Evolutionary conservation across 2,888 invertebrate species (phyloP), one percentile per base, ranked within the genome.

Genomic region (Drosophila nr. fundita): DNA sequence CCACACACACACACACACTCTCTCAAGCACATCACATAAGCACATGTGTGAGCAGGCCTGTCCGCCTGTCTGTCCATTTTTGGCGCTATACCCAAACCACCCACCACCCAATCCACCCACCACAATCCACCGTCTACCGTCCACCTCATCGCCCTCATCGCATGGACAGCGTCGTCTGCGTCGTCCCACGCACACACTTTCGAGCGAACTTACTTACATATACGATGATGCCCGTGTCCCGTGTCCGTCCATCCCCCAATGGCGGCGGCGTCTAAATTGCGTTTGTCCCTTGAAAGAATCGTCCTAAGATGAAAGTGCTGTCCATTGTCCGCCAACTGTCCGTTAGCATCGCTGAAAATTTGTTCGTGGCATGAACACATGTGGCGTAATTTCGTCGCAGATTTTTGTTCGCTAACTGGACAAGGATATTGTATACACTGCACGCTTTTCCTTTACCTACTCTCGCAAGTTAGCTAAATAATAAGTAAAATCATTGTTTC

Each of bases 301-400:
- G 81, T 90, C 76, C 83, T 80, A 90, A 87, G 89, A 91, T 87
- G 91, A 91, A 91, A 91, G 83, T 84, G 80, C 80, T 78, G 82
- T 79, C 87, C 90, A 82, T 76, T 87, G 89, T 83, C 86, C 87
- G 80, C 79, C 86, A 72, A 65, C 83, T 68, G 84, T 82, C 85
- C 86, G 82, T 86, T 80, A 81, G 88, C 87, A 87, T 78, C 88
- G 91, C 90, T 91, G 80, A 85, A 84, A 91, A 89, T 84, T 87
- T 90, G 87, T 89, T 89, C 87, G 80, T 90, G 89, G 89, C 90
- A 87, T 82, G 87, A 87, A 83, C 91, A 90, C 90, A 91, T 89
- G 91, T 90, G 91, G 91, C 85, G 91, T 87, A 87, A 90, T 90
- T 91, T 90, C 87, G 89, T 91, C 85, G 90, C 89, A 90, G 87